Evolutionary conservation across 1,140 invertebrate genomes (phyloP), one percentile per base, ranked within the genome.

Genomic region (Daktulosphaira vitifoliae): DNA sequence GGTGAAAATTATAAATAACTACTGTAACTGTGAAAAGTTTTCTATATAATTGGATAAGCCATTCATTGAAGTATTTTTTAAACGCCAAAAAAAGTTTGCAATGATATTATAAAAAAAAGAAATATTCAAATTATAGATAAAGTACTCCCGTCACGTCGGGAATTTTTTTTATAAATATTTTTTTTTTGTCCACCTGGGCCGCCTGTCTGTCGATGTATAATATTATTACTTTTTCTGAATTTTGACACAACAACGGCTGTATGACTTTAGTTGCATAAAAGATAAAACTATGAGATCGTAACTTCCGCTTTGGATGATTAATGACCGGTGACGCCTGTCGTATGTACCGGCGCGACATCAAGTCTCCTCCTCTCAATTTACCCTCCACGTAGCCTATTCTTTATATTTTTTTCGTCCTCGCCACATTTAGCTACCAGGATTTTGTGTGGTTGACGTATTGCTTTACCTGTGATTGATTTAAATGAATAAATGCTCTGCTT

Each of bases 381-480:
- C n/a, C n/a, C 15, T 1, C n/a, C 33, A 11, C 5, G 29, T 33
- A 33, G 5, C 5, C 29, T 11, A 5, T 33, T 33, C 29, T 33
- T 11, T 5, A 33, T 33, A 11, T 33, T 33, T 11, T 33, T 33
- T 11, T 16, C 38, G 15, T 38, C 25, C 53, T 15, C 2, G 39
- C 37, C 54, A 44, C 54, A 44, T 59, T 59, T 39, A 38, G 54
- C 42, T 59, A 44, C 42, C 54, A 44, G 38, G 37, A 59, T 59
- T 59, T 42, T 18, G 22, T 59, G 54, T 38, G 37, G 54, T 59
- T 59, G 54, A 59, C 54, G 54, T 59, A 59, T 59, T 44, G 54
- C 37, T 23, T 44, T 38, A 38, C 54, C 54, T 59, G 54, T 59
- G 54, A 59, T 59, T 59, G 54, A 59, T 59, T n/a, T n/a, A 59